A percentile compares a stretch with the other conserved stretches of the same genome.
Evolutionary conservation across 2,113 vertebrate genomes (phyloP).

Genomic region (Nycticryphes semicollaris): DNA sequence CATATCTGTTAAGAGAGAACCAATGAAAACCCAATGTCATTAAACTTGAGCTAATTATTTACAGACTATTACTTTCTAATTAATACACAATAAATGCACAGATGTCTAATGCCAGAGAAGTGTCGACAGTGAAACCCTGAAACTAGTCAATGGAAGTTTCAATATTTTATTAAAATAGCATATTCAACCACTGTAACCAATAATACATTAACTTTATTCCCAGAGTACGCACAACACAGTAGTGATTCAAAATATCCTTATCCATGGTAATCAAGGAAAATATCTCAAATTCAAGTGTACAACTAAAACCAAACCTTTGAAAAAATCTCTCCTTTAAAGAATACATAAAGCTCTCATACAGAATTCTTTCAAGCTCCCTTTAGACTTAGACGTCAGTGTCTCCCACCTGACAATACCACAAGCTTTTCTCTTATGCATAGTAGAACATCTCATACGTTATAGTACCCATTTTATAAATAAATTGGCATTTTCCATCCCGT

Average conservation of each 20-base stretch:
- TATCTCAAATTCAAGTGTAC: conserved; percentile 77
- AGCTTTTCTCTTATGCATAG: conserved; percentile 74
- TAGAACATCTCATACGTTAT: conserved; percentile 70
- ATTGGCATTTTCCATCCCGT: conserved; percentile 70
- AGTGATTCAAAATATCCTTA: conserved; percentile 81
- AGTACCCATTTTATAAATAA: conserved; percentile 84
- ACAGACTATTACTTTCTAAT: neutral
- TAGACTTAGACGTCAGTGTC: conserved; percentile 48
- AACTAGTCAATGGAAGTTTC: conserved; percentile 50
- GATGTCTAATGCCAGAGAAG: neutral
- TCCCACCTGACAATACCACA: conserved; percentile 62
- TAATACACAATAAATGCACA: neutral
- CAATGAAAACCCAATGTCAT: neutral
- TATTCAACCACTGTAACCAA: conserved; percentile 85
- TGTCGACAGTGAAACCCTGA: neutral
- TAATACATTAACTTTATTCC: conserved; percentile 77
- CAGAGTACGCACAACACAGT: conserved; percentile 76
- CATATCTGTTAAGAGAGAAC: neutral
- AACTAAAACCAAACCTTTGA: conserved; percentile 72
- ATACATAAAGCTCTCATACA: conserved; percentile 75
- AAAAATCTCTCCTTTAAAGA: conserved; percentile 71
- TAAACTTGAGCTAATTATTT: neutral
- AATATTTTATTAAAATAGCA: conserved; percentile 97
- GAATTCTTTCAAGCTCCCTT: conserved; percentile 63
- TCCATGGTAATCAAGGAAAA: conserved; percentile 73